phyloP scores from a whole-genome alignment of 2,797 vertebrate species.

The Enteromius treurensis region DNA sequence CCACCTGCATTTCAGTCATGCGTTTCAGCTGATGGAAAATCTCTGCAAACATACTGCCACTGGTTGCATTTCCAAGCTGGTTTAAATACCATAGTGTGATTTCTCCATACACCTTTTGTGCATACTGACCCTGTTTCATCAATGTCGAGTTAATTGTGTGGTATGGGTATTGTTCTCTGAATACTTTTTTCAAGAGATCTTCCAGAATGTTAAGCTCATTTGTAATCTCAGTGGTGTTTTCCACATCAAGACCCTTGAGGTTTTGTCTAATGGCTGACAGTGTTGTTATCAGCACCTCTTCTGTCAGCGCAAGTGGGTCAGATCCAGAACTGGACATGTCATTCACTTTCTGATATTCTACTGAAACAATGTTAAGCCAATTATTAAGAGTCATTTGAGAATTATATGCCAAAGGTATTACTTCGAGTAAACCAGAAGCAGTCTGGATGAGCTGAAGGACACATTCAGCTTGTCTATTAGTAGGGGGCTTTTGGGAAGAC shows the following conservation, averaged over 20 bases:
- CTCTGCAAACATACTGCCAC: constrained; percentile 60
- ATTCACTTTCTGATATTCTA: constrained; percentile 56
- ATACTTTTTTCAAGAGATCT: constrained; percentile 64
- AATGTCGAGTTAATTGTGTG: constrained; percentile 59
- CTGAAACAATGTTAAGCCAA: constrained; percentile 63
- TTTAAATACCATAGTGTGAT: constrained; percentile 75
- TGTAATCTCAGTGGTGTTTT: constrained; percentile 66
- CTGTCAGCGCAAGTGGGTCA: constrained; percentile 45
- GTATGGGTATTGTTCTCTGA: constrained; percentile 59
- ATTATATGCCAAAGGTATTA: constrained; percentile 42
- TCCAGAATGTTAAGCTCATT: constrained; percentile 72
- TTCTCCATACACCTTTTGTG: constrained; percentile 63
- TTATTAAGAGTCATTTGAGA: constrained; percentile 54
- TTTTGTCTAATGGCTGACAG: constrained; percentile 68
- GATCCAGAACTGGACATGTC: constrained; percentile 51
- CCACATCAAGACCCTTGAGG: constrained; percentile 64
- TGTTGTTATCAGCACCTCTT: constrained; percentile 59
- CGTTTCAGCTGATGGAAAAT: constrained; percentile 68
- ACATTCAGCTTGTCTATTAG: constrained; percentile 60
- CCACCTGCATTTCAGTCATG: constrained; percentile 69
- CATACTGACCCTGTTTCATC: constrained; percentile 47
- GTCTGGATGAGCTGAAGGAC: constrained; percentile 62
- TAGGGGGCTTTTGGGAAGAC: neutral
- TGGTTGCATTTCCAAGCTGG: constrained; percentile 70
- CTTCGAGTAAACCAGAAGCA: constrained; percentile 63